phyloP scores from a whole-genome alignment of 2,797 vertebrate genomes.

The Hippopotamyrus pictus region DNA sequence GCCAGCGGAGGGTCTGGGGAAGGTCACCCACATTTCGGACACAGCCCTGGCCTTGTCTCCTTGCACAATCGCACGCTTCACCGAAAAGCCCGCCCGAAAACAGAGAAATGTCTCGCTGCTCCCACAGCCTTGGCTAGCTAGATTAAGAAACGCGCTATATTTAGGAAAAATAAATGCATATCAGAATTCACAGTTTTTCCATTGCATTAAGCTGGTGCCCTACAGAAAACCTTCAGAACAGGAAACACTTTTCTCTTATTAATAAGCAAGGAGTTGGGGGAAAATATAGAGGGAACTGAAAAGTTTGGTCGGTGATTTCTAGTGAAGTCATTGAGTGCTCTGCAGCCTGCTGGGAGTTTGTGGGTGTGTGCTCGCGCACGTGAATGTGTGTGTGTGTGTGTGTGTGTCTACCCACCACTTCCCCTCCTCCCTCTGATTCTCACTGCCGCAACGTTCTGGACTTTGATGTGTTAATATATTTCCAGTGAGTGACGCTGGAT shows the following conservation, averaged over 20 bases:
- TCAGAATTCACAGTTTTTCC: background rate
- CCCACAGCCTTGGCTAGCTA: constrained; percentile 7
- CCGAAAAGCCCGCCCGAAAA: background rate
- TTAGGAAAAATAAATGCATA: constrained; percentile 6
- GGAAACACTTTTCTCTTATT: background rate
- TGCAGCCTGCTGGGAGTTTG: constrained; percentile 12
- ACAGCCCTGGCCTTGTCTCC: constrained; percentile 16
- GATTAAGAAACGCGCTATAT: background rate
- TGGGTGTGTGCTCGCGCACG: background rate
- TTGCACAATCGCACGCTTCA: constrained; percentile 16
- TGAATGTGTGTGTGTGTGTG: constrained; percentile 11
- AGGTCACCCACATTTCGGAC: constrained; percentile 19
- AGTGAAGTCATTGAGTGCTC: background rate
- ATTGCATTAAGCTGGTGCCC: background rate
- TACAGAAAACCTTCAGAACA: constrained; percentile 11
- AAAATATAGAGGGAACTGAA: background rate
- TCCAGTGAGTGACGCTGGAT: constrained; percentile 28
- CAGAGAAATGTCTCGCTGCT: background rate
- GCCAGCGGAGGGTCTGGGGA: background rate
- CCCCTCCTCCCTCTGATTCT: background rate
- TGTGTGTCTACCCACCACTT: background rate
- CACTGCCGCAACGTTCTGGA: constrained; percentile 12
- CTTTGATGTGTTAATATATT: constrained; percentile 44
- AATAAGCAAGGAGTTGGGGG: background rate
- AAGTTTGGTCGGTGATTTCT: background rate